Conservation (phyloP, 2,797 vertebrate genomes). For the Siniperca scherzeri region DNA sequence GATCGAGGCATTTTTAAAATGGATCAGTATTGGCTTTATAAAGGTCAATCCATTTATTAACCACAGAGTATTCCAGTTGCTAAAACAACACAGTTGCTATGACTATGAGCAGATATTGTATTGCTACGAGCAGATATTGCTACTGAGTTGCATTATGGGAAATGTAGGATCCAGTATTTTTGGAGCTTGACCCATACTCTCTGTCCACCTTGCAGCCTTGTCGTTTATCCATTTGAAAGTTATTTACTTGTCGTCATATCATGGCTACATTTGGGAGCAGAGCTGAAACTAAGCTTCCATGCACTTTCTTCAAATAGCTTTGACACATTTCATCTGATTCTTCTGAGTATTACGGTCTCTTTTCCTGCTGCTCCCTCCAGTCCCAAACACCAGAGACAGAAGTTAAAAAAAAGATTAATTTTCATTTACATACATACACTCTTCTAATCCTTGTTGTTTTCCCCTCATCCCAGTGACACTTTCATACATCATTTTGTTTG, state of each 20-base stretch:
- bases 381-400: slow-evolving; percentile 57
- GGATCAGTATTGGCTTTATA: not conserved
- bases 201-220: slow-evolving; percentile 23
- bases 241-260: slow-evolving; percentile 29
- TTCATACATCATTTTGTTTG: slow-evolving; percentile 83
- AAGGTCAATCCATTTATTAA: not conserved
- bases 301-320: slow-evolving; percentile 62
- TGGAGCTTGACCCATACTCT: not conserved
- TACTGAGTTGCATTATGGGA: not conserved
- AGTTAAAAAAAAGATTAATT: slow-evolving; percentile 51
- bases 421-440: slow-evolving; percentile 79
- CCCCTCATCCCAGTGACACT: slow-evolving; percentile 52
- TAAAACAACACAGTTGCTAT: not conserved
- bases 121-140: too few species aligned
- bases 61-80: not conserved
- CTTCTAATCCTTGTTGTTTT: slow-evolving; percentile 39
- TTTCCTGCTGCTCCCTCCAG: slow-evolving; percentile 46
- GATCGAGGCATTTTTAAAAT: not conserved
- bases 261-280: slow-evolving; percentile 45
- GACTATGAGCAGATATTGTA: too few species aligned
- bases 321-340: slow-evolving; percentile 43
- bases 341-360: slow-evolving; percentile 14
- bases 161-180: not conserved
- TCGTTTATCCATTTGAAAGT: slow-evolving; percentile 27
- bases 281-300: slow-evolving; percentile 57